phyloP scores from a whole-genome alignment of 2,113 vertebrate species.

The Rallus limicola region DNA sequence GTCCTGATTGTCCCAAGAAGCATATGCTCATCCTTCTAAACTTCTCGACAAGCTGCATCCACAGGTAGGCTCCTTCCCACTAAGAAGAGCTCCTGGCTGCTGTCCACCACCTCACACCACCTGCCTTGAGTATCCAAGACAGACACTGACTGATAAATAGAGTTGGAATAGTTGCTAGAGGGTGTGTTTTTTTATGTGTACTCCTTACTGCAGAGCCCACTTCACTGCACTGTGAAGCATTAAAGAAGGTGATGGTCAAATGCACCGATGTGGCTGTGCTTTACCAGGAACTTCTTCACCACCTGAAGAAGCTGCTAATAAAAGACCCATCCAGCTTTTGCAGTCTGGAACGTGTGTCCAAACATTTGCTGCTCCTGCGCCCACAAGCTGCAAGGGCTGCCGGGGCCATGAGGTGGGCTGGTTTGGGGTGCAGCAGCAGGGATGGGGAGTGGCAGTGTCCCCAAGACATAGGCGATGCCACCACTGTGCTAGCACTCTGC shows the following conservation, averaged over 20 bases:
- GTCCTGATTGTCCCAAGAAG: not conserved
- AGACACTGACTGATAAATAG: not conserved
- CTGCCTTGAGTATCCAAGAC: fast-evolving
- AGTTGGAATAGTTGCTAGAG: not conserved
- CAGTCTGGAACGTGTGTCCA: fast-evolving
- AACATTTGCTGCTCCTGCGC: fast-evolving
- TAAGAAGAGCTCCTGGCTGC: not conserved
- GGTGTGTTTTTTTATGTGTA: not conserved
- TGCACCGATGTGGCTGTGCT: fast-evolving
- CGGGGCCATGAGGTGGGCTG: fast-evolving
- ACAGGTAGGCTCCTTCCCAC: not conserved
- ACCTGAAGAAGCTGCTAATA: not conserved
- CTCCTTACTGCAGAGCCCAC: not conserved
- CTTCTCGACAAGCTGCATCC: not conserved
- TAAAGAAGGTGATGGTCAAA: not conserved
- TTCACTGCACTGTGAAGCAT: fast-evolving
- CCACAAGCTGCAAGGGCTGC: not conserved
- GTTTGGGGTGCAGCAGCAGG: not conserved
- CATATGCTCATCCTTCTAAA: fast-evolving
- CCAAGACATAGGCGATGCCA: not conserved
- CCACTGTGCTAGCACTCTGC: fast-evolving
- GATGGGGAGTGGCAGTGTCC: not conserved
- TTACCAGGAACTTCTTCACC: not conserved
- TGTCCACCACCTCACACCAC: not conserved
- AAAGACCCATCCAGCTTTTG: fast-evolving